A percentile compares a stretch with the other conserved stretches of the same genome.
phyloP scores from a whole-genome alignment of 2,113 vertebrate genomes.

The Eonycteris spelaea region DNA sequence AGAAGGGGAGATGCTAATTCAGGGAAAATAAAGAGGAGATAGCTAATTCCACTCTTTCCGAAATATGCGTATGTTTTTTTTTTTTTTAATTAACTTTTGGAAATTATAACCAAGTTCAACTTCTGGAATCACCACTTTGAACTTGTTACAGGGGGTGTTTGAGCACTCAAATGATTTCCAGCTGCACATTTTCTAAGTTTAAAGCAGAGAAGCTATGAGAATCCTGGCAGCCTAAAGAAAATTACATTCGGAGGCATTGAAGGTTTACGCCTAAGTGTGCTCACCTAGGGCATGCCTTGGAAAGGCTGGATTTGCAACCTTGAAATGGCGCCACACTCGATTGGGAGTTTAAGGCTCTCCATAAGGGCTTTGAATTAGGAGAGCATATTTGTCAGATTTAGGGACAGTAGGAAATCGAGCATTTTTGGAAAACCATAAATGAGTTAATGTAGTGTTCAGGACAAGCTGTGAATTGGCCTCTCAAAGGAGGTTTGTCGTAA shows the following conservation, averaged over 20 bases:
- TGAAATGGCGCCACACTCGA: background rate
- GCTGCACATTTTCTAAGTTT: background rate
- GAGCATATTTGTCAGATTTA: conserved; percentile 31
- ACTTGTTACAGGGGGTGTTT: background rate
- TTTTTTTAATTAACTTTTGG: background rate
- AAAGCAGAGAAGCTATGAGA: background rate
- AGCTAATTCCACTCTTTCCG: background rate
- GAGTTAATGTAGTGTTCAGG: conserved; percentile 54
- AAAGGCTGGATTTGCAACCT: background rate
- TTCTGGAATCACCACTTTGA: background rate
- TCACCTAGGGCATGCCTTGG: background rate
- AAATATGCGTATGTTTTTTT: background rate
- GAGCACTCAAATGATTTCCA: background rate
- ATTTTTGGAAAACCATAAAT: conserved; percentile 52
- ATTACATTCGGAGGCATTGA: background rate
- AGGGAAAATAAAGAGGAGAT: conserved; percentile 51
- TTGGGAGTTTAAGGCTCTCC: background rate
- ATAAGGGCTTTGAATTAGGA: conserved; percentile 26
- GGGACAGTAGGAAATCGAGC: conserved; percentile 35
- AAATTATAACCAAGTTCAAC: conserved; percentile 33
- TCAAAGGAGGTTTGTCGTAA: conserved; percentile 58
- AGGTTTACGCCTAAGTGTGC: accelerated
- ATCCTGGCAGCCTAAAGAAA: background rate
- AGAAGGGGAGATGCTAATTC: conserved; percentile 41
- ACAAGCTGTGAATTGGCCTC: conserved; percentile 61